phyloP scores from a whole-genome alignment of 2,888 invertebrate genomes.

The Camptogramma bilineatum region DNA sequence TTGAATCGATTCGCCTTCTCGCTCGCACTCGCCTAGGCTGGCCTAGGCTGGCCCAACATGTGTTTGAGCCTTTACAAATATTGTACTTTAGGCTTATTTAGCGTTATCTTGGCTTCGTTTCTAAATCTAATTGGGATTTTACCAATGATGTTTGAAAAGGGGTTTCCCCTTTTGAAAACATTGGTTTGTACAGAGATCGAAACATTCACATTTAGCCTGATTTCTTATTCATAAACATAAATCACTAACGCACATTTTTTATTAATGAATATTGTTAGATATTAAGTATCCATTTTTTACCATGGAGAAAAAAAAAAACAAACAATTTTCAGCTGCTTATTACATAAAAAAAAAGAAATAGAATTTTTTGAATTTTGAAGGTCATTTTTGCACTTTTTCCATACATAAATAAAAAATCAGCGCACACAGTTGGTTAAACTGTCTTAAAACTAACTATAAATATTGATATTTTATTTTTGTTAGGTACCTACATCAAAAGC shows the following conservation, averaged over 20 bases:
- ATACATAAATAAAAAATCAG: slow-evolving; percentile 28
- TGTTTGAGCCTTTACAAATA: too few relatives aligned
- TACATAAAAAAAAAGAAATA: too few relatives aligned
- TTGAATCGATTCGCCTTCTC: too few relatives aligned
- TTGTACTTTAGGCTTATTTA: slow-evolving; percentile 1
- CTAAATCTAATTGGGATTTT: slow-evolving; percentile 16
- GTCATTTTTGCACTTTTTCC: neutral
- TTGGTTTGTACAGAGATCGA: slow-evolving; percentile 19
- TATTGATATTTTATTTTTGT: slow-evolving; percentile 56
- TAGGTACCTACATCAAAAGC: neutral
- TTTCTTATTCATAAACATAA: slow-evolving; percentile 28
- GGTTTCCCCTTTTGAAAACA: too few relatives aligned
- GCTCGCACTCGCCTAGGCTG: too few relatives aligned
- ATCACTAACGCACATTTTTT: neutral
- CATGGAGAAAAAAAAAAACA: too few relatives aligned
- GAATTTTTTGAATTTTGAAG: too few relatives aligned
- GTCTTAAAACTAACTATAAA: slow-evolving; percentile 41
- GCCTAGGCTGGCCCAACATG: too few relatives aligned
- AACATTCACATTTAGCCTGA: slow-evolving; percentile 4
- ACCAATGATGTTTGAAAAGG: neutral
- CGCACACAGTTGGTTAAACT: slow-evolving; percentile 48
- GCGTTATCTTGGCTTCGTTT: slow-evolving; percentile 2
- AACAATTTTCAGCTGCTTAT: too few relatives aligned
- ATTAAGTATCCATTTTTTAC: too few relatives aligned
- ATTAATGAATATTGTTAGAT: too few relatives aligned